phyloP scores from a whole-genome alignment of 2,888 invertebrate genomes.

The Lithosia quadra region DNA sequence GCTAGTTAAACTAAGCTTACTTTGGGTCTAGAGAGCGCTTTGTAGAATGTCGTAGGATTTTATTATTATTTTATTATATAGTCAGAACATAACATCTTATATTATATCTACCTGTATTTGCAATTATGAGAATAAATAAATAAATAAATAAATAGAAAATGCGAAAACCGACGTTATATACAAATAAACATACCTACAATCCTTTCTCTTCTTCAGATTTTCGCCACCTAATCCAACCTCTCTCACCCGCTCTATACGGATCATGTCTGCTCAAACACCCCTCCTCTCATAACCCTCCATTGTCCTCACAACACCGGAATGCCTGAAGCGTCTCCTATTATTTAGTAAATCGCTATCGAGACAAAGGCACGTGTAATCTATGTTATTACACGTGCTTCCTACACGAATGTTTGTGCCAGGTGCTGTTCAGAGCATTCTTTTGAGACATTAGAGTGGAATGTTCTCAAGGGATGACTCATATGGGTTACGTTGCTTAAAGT shows the following conservation, averaged over 20 bases:
- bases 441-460: background rate
- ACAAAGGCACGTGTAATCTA: background rate
- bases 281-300: background rate
- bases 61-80: no score
- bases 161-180: no score
- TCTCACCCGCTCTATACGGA: background rate
- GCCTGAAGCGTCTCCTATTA: background rate
- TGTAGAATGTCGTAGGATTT: no score
- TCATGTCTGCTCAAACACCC: background rate
- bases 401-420: background rate
- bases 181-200: no score
- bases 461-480: background rate
- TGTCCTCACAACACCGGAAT: background rate
- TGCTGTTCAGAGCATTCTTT: background rate
- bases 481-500: background rate
- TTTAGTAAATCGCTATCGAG: constrained; percentile 6
- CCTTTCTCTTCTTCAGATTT: no score
- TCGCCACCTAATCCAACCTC: background rate
- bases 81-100: no score
- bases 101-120: no score
- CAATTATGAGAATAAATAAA: no score
- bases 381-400: background rate
- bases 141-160: no score
- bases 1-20: no score
- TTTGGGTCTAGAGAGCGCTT: no score